Percentiles rank a stretch among this genome's conserved stretches.
Evolutionary conservation across 2,113 vertebrate species (phyloP).

Genomic region (Sinocyclocheilus rhinocerous): DNA sequence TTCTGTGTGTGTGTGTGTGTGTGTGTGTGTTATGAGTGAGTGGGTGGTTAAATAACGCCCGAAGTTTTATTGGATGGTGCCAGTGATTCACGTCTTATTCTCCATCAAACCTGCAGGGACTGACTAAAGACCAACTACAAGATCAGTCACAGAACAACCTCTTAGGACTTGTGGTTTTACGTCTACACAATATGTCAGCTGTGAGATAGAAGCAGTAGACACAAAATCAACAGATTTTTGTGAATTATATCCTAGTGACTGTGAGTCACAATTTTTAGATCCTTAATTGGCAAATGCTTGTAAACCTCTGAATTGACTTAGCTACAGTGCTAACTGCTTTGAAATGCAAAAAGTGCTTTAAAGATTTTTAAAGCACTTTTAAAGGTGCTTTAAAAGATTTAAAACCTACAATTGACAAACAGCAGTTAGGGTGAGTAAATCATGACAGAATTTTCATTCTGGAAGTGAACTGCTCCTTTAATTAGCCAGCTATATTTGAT

Average conservation of each 20-base stretch:
- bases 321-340: background rate
- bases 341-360: background rate
- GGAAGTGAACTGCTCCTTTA: too few species aligned
- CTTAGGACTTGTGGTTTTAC: background rate
- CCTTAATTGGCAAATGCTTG: too few species aligned
- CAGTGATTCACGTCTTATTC: background rate
- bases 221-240: background rate
- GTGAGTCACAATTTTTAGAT: too few species aligned
- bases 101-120: background rate
- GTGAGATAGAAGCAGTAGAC: background rate
- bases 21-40: background rate
- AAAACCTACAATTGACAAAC: background rate
- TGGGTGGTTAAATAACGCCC: background rate
- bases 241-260: background rate
- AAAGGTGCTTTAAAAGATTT: too few species aligned
- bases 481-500: too few species aligned
- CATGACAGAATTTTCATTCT: too few species aligned
- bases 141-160: background rate
- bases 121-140: background rate
- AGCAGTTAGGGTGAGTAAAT: background rate
- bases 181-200: background rate
- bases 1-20: background rate
- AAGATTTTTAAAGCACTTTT: too few species aligned
- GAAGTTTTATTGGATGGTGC: slow-evolving; percentile 1
- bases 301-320: background rate